Evolutionary conservation across 2,888 invertebrate species (phyloP).

Genomic region (Clanis bilineata): DNA sequence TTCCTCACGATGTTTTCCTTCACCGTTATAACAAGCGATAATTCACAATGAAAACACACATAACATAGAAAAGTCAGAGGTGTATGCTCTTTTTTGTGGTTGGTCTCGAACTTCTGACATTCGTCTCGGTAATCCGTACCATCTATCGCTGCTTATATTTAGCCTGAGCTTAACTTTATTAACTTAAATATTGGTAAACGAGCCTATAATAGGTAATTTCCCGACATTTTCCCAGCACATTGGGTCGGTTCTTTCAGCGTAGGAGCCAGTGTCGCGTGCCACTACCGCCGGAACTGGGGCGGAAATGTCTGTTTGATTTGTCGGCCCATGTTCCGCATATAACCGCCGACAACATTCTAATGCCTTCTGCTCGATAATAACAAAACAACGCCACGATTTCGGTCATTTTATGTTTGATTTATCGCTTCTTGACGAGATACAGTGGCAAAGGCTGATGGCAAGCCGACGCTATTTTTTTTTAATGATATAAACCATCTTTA

Average conservation of each 20-base stretch:
- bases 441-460: neutral
- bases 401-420: neutral
- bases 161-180: too few species aligned
- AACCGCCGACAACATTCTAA: slow-evolving; percentile 12
- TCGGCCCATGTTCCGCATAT: slow-evolving; percentile 5
- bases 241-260: slow-evolving; percentile 8
- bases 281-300: slow-evolving; percentile 8
- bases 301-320: slow-evolving; percentile 18
- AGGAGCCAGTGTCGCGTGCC: slow-evolving; percentile 12
- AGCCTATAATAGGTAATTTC: slow-evolving; percentile 1
- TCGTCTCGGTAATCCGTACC: too few species aligned
- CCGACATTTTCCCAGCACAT: neutral
- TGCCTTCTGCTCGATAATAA: slow-evolving; percentile 9
- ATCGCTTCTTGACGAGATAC: neutral
- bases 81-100: too few species aligned
- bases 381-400: neutral
- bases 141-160: too few species aligned
- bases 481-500: too few species aligned
- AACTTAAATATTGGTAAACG: neutral
- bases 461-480: too few species aligned
- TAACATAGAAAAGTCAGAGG: too few species aligned
- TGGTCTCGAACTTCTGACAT: too few species aligned
- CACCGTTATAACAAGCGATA: too few species aligned
- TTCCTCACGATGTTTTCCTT: too few species aligned
- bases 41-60: too few species aligned